Evolutionary conservation across 92 coral and sea anemone species (phyloP), one percentile per base, ranked within the genome.

Genomic region (Palythoa heliodiscus): DNA sequence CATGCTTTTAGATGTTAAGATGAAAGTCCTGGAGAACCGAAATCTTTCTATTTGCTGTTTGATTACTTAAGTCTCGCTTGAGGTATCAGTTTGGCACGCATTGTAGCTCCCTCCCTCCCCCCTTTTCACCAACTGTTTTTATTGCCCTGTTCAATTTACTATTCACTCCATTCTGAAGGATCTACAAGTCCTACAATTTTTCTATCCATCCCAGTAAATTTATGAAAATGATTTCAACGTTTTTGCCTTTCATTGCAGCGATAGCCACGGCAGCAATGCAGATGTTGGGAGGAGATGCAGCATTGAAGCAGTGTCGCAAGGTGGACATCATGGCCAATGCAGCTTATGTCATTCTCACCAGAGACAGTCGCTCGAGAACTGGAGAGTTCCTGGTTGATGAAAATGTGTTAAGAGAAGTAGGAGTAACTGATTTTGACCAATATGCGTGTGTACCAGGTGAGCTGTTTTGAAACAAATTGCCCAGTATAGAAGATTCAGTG

Each of bases 311-410:
- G 38, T 91, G 95, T 38, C 98, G 98, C 76, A 93, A 95, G 16
- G 87, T 86, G 40, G 95, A 94, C 35, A 94, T 96, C 87, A 87
- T 96, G 98, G 91, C 98, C 12, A 96, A 96, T 73, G 98, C 98
- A n/a, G 98, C 98, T 8, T 96, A 96, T 86, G 98, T 96, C 48
- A 82, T 96, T 58, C 83, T 96, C 20, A 93, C 98, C 52, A 87
- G 99, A 55, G 95, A 96, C 76, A 96, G 99, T 74, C 95, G 94
- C 43, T 92, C 99, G 3, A 88, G 93, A 82, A 96, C 99, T 20
- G 99, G 99, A 70, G 98, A 96, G 87, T 94, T 96, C 83, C 89
- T 96, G 7, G 87, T 94, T 88, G 99, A 96, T 68, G 99, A 94
- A 47, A 97, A 94, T 61, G 97, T 96, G 9, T 90, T 96, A 17